Base-by-base conservation (phyloP, 1,140 invertebrate genomes). In the Temnothorax nylanderi region DNA sequence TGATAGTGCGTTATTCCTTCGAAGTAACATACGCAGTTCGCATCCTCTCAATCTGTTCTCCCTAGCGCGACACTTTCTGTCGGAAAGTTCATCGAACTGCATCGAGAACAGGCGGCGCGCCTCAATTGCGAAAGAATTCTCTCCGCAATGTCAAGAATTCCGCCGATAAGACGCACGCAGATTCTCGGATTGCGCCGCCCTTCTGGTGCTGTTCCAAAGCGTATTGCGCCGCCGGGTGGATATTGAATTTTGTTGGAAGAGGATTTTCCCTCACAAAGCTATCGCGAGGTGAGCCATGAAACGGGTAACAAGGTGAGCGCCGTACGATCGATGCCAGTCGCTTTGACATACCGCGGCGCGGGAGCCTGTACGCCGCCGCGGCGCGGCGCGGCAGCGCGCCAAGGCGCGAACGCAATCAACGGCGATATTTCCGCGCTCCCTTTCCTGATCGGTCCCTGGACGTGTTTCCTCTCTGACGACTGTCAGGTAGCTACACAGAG, bases 181-280 rank as follows among this genome's bases (percentile, higher is more conserved):
- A 21, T 84, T 84, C 80, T 74, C 16, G 69, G n/a, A 84, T 88
- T 56, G 47, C 65, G 34, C 80, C 80, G 49, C 49, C 81, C 67
- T 77, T 65, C 44, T 67, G 21, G 37, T 16, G 47, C 64, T 18
- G 44, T 75, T 18, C 77, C 64, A 8, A 51, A 74, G 41, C 80
- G 26, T 65, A 84, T 84, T 87, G 78, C 60, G 51, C 51, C 85
- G 26, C 56, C 64, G 64, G 75, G 44, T 81, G 86, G 75, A 89
- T 90, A 90, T 90, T 90, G 89, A 89, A 87, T 90, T 90, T 90
- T 89, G 85, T 85, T 81, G 80, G 86, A 65, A 71, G 86, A 89
- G 72, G 78, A 87, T 89, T 90, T 85, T 21, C 69, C 67, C 56
- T 47, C 21, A 64, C 80, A 87, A 89, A 89, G 77, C 85, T 84